These are phyloP conservation scores for Macrotrachela quadricornifera DNA, from an alignment of 1,140 invertebrate species.

Conservation along the genomic window DNA sequence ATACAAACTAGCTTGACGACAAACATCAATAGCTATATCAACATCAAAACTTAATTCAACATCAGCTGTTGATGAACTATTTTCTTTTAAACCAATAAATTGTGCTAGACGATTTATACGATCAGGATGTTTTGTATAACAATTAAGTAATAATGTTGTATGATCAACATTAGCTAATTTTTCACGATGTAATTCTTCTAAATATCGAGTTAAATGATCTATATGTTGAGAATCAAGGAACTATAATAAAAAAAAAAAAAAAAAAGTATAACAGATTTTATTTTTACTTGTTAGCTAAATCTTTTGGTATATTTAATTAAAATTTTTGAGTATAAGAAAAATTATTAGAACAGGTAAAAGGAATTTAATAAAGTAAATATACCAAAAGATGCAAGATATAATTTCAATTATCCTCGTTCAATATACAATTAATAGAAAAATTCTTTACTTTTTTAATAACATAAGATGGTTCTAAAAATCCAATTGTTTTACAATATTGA, in stretches of 20 bases:
- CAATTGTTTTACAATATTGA: constrained; percentile 80
- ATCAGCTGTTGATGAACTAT: constrained; percentile 39
- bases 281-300: too few relatives aligned
- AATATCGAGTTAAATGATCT: constrained; percentile 61
- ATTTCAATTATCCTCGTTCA: too few relatives aligned
- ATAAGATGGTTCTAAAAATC: constrained; percentile 71
- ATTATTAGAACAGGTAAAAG: too few relatives aligned
- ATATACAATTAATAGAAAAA: too few relatives aligned
- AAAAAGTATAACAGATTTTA: too few relatives aligned
- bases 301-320: too few relatives aligned
- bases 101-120: not conserved
- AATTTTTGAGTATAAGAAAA: too few relatives aligned
- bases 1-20: constrained; percentile 32
- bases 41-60: constrained; percentile 40
- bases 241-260: constrained; percentile 26
- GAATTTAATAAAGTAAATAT: too few relatives aligned
- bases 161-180: constrained; percentile 66
- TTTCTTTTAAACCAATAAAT: constrained; percentile 40
- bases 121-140: constrained; percentile 63
- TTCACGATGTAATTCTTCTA: constrained; percentile 64
- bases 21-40: too few relatives aligned
- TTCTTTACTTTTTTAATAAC: constrained; percentile 53
- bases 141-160: constrained; percentile 68
- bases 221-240: constrained; percentile 71
- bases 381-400: too few relatives aligned